Percentiles rank a stretch among this genome's conserved stretches.
Evolutionary conservation across 2,797 vertebrate species (phyloP).

Genomic region (Scolopax rusticola): DNA sequence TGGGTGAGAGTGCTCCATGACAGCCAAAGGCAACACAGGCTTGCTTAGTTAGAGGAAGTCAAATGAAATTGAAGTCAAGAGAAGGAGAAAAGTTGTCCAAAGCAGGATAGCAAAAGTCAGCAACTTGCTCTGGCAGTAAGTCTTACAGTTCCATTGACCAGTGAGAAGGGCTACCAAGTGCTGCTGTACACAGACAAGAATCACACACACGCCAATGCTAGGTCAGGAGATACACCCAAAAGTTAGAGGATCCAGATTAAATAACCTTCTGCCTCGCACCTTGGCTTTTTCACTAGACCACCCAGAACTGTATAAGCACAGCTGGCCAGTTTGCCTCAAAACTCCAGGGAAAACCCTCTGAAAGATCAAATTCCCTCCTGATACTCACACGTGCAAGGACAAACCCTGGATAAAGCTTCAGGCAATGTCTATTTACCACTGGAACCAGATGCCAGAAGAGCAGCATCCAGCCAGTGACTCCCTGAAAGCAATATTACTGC

Average conservation of each 20-base stretch:
- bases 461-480: not conserved
- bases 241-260: not conserved
- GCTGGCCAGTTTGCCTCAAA: not conserved
- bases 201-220: fast-evolving
- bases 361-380: not conserved
- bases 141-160: not conserved
- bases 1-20: not conserved
- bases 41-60: not conserved
- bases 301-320: not conserved
- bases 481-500: not conserved
- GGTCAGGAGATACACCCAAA: not conserved
- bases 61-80: not conserved
- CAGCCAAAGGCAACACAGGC: not conserved
- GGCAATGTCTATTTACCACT: not conserved
- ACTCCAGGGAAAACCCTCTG: not conserved
- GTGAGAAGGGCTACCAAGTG: not conserved
- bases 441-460: not conserved
- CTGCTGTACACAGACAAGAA: not conserved
- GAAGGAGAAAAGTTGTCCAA: not conserved
- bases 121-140: not conserved
- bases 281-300: not conserved
- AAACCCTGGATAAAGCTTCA: not conserved
- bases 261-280: not conserved
- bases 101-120: not conserved
- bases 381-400: not conserved